Evolutionary conservation across 2,797 vertebrate genomes (phyloP).

Genomic region (Gastrophryne carolinensis): DNA sequence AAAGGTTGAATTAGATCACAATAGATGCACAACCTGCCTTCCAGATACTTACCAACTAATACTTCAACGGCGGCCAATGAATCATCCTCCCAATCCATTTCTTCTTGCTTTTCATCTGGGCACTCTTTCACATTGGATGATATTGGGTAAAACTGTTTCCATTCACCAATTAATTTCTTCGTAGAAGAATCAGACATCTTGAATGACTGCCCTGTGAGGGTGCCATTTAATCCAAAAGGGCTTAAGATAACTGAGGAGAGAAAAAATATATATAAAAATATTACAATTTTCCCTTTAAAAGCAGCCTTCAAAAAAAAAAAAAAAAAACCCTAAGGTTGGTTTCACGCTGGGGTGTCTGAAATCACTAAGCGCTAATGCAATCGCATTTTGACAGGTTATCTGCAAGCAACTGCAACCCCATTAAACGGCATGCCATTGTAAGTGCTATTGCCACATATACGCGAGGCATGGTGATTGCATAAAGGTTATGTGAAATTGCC

Average conservation of each 20-base stretch:
- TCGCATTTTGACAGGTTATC: too few species aligned
- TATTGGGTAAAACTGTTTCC: slow-evolving; percentile 98
- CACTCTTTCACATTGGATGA: slow-evolving; percentile 84
- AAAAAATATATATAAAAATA: slow-evolving; percentile 42
- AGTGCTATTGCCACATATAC: too few species aligned
- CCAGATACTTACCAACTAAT: slow-evolving; percentile 85
- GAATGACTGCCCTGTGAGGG: slow-evolving; percentile 95
- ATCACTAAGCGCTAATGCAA: too few species aligned
- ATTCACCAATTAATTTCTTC: slow-evolving; percentile 95
- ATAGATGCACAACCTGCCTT: too few species aligned
- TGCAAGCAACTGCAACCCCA: too few species aligned
- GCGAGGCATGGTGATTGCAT: too few species aligned
- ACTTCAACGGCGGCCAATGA: slow-evolving; percentile 96
- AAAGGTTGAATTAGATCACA: too few species aligned
- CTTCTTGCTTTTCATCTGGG: slow-evolving; percentile 86
- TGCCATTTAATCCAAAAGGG: slow-evolving; percentile 95
- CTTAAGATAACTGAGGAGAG: slow-evolving; percentile 87
- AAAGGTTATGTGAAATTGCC: too few species aligned
- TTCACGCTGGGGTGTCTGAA: too few species aligned
- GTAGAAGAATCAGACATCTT: slow-evolving; percentile 97
- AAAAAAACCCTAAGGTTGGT: too few species aligned
- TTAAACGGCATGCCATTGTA: too few species aligned
- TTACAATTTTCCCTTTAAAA: neutral
- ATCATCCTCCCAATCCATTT: slow-evolving; percentile 98
- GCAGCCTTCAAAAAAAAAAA: neutral